Base-by-base conservation (phyloP, 2,888 invertebrate species). In the Sesamia inferens region DNA sequence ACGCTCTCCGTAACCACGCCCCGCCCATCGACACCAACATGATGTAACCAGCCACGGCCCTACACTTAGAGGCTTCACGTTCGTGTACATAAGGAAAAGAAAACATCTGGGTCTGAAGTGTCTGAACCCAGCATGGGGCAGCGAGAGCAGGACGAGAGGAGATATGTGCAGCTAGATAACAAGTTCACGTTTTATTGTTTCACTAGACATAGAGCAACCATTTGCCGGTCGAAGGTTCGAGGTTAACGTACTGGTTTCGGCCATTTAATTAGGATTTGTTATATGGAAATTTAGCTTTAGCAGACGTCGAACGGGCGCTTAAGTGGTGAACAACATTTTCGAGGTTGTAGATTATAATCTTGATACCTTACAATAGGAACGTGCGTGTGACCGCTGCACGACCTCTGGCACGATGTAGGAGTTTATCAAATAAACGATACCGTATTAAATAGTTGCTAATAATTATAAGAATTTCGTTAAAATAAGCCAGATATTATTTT, bases 1-100 rank as follows among this genome's bases (percentile, higher is more conserved):
- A 98, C 88, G 97, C 98, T 96, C 96, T 99, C 76, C 90, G 94
- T 74, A 92, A 89, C 82, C 98, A 98, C 91, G 97, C 97, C 76
- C 97, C 97, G 58, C 94, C 94, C 55, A 91, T 94, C 82, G 94
- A 95, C 88, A 89, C 92, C 48, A 92, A 87, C 88, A 88, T 92
- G 76, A 90, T 95, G 85, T 90, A 94, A 75, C 62, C 84, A 14
- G 14, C 39, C 31, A 10, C 24, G 7, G n/a, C 68, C 16, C 22
- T 31, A 59, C 66, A 24, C 63, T 42, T 48, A 22, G 19, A 70
- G 78, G 61, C 78, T 61, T 77, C 69, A 48, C 54, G 31, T 48
- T 14, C 48, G 59, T 57, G 55, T 54, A 73, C 79, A 24, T 14
- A 55, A 24, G 51, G 57, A 42, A 42, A 13, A 24, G 0, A 44